Base-by-base conservation (phyloP, 2,113 vertebrate species). In the Rallus limicola region DNA sequence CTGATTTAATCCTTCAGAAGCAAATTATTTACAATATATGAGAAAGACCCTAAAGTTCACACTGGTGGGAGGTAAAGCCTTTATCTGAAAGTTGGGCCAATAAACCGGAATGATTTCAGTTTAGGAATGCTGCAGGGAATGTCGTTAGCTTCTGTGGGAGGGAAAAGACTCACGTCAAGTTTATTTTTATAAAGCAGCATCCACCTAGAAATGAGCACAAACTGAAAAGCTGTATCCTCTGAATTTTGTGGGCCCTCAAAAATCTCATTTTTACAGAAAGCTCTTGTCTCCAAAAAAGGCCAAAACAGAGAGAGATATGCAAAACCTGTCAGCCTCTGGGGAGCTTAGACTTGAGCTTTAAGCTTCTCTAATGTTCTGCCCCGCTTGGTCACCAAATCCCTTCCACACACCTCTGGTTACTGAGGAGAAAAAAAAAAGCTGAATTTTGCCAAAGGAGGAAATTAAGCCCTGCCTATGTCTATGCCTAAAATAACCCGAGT, bases 101-200 rank as follows among this genome's bases (percentile, higher is more conserved):
- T 84, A 84, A 96, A 85, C 11, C 63, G 67, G 63, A 84, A 93
- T 63, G 28, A 72, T 31, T 97, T 81, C 6, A 50, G 58, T 16
- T 86, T 77, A 48, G 69, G 50, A 95, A 29, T 85, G 78, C 78
- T 89, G 77, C 86, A 95, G 58, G 77, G 65, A 95, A 75, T 63
- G 31, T 92, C 1, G 2, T 82, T 96, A 90, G 17, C 69, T 96
- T 81, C 83, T 79, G 91, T 89, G 86, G 88, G 92, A 94, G 92
- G 83, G 80, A 88, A 46, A 90, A 94, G 72, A 86, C 72, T 91
- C 93, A 68, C 11, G 0, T 93, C 83, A 94, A 88, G 80, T 86
- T 93, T 93, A 91, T 96, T 95, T 94, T 94, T 96, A 94, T 60
- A 90, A 90, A 93, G 88, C 86, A 85, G 63, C 40, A 94, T 88